Conservation (phyloP, 2,113 vertebrate species). For the Planiliza haematocheilus region DNA sequence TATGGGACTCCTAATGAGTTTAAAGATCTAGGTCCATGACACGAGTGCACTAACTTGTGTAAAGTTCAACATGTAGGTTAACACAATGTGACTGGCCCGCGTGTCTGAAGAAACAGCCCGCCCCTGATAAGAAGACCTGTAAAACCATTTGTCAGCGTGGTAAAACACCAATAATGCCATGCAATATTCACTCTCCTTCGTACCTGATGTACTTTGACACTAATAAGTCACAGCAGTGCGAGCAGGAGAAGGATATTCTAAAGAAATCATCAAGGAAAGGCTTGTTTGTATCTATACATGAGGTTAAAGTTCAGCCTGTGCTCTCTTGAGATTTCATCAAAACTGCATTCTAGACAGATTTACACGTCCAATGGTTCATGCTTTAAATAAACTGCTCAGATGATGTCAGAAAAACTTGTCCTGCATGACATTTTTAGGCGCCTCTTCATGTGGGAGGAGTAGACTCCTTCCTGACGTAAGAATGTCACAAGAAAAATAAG, state of each 20-base stretch:
- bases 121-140: constrained; percentile 42
- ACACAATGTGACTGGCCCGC: not conserved
- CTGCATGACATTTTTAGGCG: not conserved
- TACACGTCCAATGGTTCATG: too few relatives aligned
- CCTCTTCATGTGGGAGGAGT: not conserved
- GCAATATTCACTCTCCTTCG: constrained; percentile 42
- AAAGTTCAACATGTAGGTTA: constrained; percentile 30
- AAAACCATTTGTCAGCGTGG: constrained; percentile 37
- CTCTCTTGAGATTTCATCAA: constrained; percentile 19
- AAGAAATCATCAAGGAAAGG: constrained; percentile 23
- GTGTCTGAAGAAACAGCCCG: constrained; percentile 4
- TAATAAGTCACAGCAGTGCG: constrained; percentile 27
- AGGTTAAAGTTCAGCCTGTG: constrained; percentile 56
- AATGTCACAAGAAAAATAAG: not conserved
- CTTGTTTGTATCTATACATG: constrained; percentile 15
- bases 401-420: too few relatives aligned
- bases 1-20: not conserved
- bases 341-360: not conserved
- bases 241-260: constrained; percentile 3
- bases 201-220: constrained; percentile 58
- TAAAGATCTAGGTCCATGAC: not conserved
- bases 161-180: not conserved
- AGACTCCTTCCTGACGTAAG: not conserved
- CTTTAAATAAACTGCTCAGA: too few relatives aligned
- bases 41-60: not conserved